Conservation (phyloP, 2,113 vertebrate species). For the Xiphophorus maculatus region DNA sequence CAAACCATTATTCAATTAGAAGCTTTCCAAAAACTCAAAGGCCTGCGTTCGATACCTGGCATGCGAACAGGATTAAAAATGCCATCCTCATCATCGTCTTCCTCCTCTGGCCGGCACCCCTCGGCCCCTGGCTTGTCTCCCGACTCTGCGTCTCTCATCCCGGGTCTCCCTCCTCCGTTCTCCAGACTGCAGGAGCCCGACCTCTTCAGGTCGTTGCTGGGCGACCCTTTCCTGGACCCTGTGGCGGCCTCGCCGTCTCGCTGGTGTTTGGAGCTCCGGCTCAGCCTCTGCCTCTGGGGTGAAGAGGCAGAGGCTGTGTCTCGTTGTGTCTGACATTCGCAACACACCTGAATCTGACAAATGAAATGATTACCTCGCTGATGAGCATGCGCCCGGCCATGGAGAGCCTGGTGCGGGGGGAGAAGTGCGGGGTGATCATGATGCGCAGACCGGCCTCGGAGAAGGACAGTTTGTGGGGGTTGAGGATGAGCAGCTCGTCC, state of each 20-base stretch:
- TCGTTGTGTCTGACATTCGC: not conserved
- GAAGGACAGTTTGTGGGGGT: slow-evolving; percentile 82
- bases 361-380: slow-evolving; percentile 76
- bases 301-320: not conserved
- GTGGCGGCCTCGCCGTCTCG: slow-evolving; percentile 47
- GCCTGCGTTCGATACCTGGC: slow-evolving; percentile 68
- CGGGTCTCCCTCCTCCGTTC: slow-evolving; percentile 67
- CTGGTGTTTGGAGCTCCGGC: slow-evolving; percentile 58
- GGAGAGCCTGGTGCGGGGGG: slow-evolving; percentile 81
- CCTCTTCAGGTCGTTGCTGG: slow-evolving; percentile 70
- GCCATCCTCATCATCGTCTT: slow-evolving; percentile 70
- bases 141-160: slow-evolving; percentile 35
- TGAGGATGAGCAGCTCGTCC: slow-evolving; percentile 80
- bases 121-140: slow-evolving; percentile 61
- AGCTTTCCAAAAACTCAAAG: not conserved
- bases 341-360: not conserved
- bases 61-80: slow-evolving; percentile 76
- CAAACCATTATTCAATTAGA: no score
- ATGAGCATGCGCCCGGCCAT: slow-evolving; percentile 84
- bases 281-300: slow-evolving; percentile 78
- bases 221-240: slow-evolving; percentile 47
- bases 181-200: slow-evolving; percentile 71
- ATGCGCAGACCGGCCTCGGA: slow-evolving; percentile 81
- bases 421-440: slow-evolving; percentile 85
- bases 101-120: slow-evolving; percentile 61